Base-by-base conservation (phyloP, 2,888 invertebrate species). In the Tubulanus polymorphus region DNA sequence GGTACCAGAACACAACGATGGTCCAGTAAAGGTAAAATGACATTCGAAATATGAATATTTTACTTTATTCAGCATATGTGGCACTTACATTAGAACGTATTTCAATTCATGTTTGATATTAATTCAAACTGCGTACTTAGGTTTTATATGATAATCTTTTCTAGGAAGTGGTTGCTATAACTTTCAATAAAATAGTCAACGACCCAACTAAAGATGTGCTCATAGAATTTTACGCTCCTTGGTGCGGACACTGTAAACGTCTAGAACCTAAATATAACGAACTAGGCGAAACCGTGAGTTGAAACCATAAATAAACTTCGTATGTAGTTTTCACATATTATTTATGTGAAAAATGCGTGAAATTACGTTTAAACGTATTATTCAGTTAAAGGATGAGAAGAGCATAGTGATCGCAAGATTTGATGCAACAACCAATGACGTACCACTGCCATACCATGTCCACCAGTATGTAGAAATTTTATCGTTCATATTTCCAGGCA, bases 351-450 rank as follows among this genome's bases (percentile, higher is more conserved):
- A n/a, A n/a, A n/a, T n/a, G n/a, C n/a, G n/a, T n/a, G n/a, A n/a
- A n/a, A n/a, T n/a, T n/a, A n/a, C n/a, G n/a, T n/a, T n/a, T n/a
- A n/a, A n/a, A n/a, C n/a, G n/a, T n/a, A n/a, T n/a, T n/a, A n/a
- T 73, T 60, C 80, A 89, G 87, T 77, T 96, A 76, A 85, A 86
- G 69, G 83, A 87, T 65, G 97, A 97, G 81, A 85, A 89, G 29
- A 75, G 75, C 54, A 87, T 99, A 1, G 88, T 87, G 62, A 92
- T 99, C 70, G 91, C 95, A 1, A 99, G 99, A 81, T 91, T 99
- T 84, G 99, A 99, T 80, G 97, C 97, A 15, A 96, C 97, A 12
- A 91, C 93, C 63, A 99, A 99, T 79, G 99, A 99, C 84, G 96
- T 96, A 69, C 94, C 96, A 63, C 83, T 88, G 63, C 81, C 84